A percentile compares a stretch with the other conserved stretches of the same genome.
These are phyloP conservation scores for Hipposideros armiger DNA, from an alignment of 2,113 vertebrate species.

Conservation along the genomic window DNA sequence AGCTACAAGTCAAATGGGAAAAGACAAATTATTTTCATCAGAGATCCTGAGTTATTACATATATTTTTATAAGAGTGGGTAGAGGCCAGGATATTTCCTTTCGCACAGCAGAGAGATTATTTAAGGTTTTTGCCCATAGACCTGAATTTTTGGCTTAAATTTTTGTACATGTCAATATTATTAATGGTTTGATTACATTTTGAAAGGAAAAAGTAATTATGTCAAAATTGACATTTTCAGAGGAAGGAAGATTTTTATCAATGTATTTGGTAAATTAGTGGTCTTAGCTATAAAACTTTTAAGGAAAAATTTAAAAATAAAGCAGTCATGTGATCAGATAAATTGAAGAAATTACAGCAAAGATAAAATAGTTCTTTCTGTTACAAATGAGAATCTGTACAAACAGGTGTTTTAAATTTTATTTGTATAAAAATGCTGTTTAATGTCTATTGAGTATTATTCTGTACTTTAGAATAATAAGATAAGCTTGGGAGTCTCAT, in stretches of 20 bases:
- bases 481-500: constrained; percentile 26
- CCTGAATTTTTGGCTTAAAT: constrained; percentile 32
- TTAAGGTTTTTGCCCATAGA: constrained; percentile 20
- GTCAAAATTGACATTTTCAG: constrained; percentile 31
- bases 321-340: background rate
- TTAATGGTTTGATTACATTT: constrained; percentile 33
- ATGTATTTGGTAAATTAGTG: constrained; percentile 18
- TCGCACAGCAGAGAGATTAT: background rate
- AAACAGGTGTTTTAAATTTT: constrained; percentile 37
- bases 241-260: background rate
- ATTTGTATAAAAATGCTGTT: constrained; percentile 51
- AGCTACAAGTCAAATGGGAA: background rate
- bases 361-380: background rate
- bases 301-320: constrained; percentile 43
- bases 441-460: constrained; percentile 9
- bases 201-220: constrained; percentile 15
- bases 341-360: constrained; percentile 17
- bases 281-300: constrained; percentile 7
- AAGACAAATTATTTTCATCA: constrained; percentile 48
- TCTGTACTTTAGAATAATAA: constrained; percentile 46
- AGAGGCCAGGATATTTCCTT: constrained; percentile 39
- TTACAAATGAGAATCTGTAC: background rate
- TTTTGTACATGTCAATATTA: constrained; percentile 20
- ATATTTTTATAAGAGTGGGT: constrained; percentile 44
- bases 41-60: constrained; percentile 6